Base-by-base conservation (phyloP, 2,888 invertebrate genomes). In the Phrixothrix hirtus region DNA sequence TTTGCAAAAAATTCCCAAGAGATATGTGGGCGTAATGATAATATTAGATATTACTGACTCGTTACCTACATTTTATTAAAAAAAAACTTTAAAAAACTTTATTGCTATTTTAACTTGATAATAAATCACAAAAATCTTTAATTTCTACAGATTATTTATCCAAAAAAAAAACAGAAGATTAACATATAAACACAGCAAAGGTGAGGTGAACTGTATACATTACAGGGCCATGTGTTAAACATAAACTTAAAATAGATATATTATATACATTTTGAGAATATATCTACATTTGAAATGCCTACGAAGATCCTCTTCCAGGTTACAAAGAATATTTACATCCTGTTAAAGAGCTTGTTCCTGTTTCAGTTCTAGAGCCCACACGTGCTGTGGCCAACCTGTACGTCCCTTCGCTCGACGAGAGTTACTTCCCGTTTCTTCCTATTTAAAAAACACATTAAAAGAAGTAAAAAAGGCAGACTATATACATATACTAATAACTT, bases 341-440 rank as follows among this genome's bases (percentile, higher is more conserved):
- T 54, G 56, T 68, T 71, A 70, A 54, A 72, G 67, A 46, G 73
- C 63, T 66, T 83, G 83, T 75, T 89, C 87, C 66, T 84, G 85
- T 74, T 90, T 86, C 61, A 92, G 75, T 69, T 91, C 90, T 29
- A 92, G 78, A 0, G 95, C 95, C 95, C 96, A 96, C 58, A 95
- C 95, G 75, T 94, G 92, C 69, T 96, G 95, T 0, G 95, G 96
- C 96, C 96, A 96, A 9, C 96, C 96, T 0, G 96, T 96, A 49
- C 96, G 83, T 0, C 94, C 94, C 58, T 61, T 61, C 16, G 51
- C 58, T 44, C 66, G 55, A 47, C 66, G 56, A 30, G 70, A 62
- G 58, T 66, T 71, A 60, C 60, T 65, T 36, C 37, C 49, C 59
- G 68, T 60, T 57, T 72, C 72, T 70, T 75, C 74, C 72, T 74